Evolutionary conservation across 2,797 vertebrate genomes (phyloP), one percentile per base, ranked within the genome.

Genomic region (Protonibea diacanthus): DNA sequence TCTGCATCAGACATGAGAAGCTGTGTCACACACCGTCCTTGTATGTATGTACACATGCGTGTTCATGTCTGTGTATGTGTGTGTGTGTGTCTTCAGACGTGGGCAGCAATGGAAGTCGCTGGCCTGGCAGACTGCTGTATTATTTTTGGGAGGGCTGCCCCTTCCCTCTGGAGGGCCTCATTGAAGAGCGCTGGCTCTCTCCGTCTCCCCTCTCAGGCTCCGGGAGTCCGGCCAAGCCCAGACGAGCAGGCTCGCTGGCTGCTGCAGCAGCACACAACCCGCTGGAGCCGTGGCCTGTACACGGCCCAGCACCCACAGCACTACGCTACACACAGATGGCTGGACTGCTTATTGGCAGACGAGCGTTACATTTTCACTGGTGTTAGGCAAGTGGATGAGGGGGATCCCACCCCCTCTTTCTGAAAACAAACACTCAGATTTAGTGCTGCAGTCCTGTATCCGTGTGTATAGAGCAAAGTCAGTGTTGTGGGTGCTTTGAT

Each of bases 151-250:
- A 95, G 92, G 89, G 85, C 90, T 90, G 87, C 83, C 91, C 78
- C 84, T 93, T 94, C 93, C 94, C 93, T 94, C 88, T 87, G 90
- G 94, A 95, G 93, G 93, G 93, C 94, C 93, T 94, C 94, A 92
- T 86, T 93, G 90, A 90, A 89, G 92, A 93, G 91, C 33, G 78
- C 88, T 94, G 89, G 92, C 93, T 92, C 92, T 80, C 85, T 77
- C 76, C 20, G 20, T 79, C 86, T 71, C 83, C 75, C 84, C 80
- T 93, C 94, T 94, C 91, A 91, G 89, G 79, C 91, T 93, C 91
- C 90, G 90, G 93, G 93, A 95, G 87, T 78, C 29, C 1, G 10
- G 92, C 95, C 95, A 95, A 94, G 83, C 83, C 72, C 83, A 68
- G 86, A 85, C 76, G 66, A 87, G 81, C 81, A 67, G 87, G 71